phyloP scores from a whole-genome alignment of 2,888 invertebrate species.

The Leptinotarsa peninsularis region DNA sequence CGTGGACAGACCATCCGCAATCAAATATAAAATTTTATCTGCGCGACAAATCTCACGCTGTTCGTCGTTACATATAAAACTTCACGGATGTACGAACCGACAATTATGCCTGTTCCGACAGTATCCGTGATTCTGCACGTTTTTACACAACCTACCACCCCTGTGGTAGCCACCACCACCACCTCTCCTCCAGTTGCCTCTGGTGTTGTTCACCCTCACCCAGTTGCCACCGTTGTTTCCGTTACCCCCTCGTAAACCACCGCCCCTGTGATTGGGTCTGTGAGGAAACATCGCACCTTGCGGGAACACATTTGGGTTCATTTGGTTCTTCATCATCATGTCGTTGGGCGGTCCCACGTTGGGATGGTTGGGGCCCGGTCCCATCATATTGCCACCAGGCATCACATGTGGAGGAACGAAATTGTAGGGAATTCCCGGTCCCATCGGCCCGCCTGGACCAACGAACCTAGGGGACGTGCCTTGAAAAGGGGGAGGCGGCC shows the following conservation, averaged over 20 bases:
- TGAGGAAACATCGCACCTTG: slow-evolving; percentile 55
- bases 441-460: slow-evolving; percentile 46
- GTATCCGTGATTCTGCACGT: slow-evolving; percentile 83
- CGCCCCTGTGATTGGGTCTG: slow-evolving; percentile 53
- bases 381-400: slow-evolving; percentile 67
- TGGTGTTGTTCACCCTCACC: slow-evolving; percentile 65
- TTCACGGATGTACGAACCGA: slow-evolving; percentile 80
- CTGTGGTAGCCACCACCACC: slow-evolving; percentile 60
- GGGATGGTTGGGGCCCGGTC: slow-evolving; percentile 47
- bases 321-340: slow-evolving; percentile 55
- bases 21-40: neutral
- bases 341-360: slow-evolving; percentile 62
- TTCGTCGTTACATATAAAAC: slow-evolving; percentile 20
- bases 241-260: slow-evolving; percentile 49
- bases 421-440: slow-evolving; percentile 51
- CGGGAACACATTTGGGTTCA: slow-evolving; percentile 56
- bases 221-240: slow-evolving; percentile 68
- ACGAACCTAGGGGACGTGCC: slow-evolving; percentile 49
- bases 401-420: slow-evolving; percentile 63
- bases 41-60: slow-evolving; percentile 14
- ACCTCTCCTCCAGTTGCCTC: slow-evolving; percentile 68
- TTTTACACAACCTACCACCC: slow-evolving; percentile 75
- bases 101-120: slow-evolving; percentile 86
- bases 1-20: slow-evolving; percentile 9
- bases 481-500: slow-evolving; percentile 62